Percentiles rank a stretch among this genome's conserved stretches.
These are phyloP conservation scores for Gopherus evgoodei DNA, from an alignment of 2,113 vertebrate genomes.

Conservation along the genomic window DNA sequence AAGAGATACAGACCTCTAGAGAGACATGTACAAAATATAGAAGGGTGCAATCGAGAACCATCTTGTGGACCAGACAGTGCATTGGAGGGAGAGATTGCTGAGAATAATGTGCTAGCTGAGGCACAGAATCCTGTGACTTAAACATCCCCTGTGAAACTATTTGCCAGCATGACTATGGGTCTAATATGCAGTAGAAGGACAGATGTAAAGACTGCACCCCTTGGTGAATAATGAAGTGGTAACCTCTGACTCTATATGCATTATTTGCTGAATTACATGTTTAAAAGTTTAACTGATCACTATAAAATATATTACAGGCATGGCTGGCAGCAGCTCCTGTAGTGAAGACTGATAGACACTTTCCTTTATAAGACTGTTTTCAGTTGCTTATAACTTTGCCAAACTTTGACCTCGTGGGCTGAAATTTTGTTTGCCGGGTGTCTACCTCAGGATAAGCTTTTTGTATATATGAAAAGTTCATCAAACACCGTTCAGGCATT, in stretches of 20 bases:
- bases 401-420: conserved; percentile 33
- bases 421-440: conserved; percentile 43
- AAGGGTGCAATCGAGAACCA: neutral
- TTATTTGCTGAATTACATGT: neutral
- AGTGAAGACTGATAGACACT: conserved; percentile 50
- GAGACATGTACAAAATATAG: neutral
- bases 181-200: conserved; percentile 35
- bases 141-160: conserved; percentile 53
- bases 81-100: neutral
- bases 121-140: conserved; percentile 3
- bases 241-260: conserved; percentile 39
- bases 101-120: neutral
- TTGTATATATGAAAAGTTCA: neutral
- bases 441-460: neutral
- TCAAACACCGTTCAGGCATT: neutral
- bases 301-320: conserved; percentile 21
- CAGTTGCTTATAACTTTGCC: conserved; percentile 59
- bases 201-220: conserved; percentile 32
- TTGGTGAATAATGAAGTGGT: neutral
- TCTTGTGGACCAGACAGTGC: neutral
- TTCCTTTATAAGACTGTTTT: conserved; percentile 63
- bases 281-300: conserved; percentile 12
- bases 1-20: neutral
- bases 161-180: conserved; percentile 68
- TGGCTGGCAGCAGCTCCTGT: conserved; percentile 33